Base-by-base conservation (phyloP, 2,888 invertebrate genomes). In the Cryptus viduatorius region DNA sequence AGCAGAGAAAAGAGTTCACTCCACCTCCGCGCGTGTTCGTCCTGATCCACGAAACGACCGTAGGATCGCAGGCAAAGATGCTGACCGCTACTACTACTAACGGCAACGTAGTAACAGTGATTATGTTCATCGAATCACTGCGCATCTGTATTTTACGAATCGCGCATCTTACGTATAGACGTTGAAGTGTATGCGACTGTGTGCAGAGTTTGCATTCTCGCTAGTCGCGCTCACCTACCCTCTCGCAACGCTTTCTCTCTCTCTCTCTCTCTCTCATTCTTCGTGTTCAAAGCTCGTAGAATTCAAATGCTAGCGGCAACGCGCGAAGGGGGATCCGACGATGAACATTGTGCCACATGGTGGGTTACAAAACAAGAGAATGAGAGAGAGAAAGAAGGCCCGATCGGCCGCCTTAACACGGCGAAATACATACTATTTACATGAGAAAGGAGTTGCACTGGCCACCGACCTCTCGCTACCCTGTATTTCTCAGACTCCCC, bases 341-440 rank as follows among this genome's bases (percentile, higher is more conserved):
- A 87, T 88, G 89, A 89, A 92, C 92, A 92, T 92, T 92, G 92
- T 92, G 87, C 91, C 89, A 88, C 89, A 90, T 90, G 90, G 37
- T 89, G 77, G 78, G 31, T 77, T 46, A 90, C 88, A 81, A 37
- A 37, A 37, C 8, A 42, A 69, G 59, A 29, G 24, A 79, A 31
- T 5, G 61, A 53, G 76, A 59, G 73, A 59, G 73, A 59, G 56
- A 42, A 59, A 82, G 82, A 79, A 37, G 65, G 87, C 88, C 89
- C 89, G 92, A 92, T 91, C 92, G 90, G 91, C 88, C 90, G 92
- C 89, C 90, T 92, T 92, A 92, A 93, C 93, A 92, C 90, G 91
- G 89, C 37, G 88, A 76, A 90, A 91, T 92, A 93, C 92, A 93
- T 91, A 92, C 91, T 93, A 93, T 93, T 93, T 93, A 93, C 93